phyloP scores from a whole-genome alignment of 2,797 vertebrate genomes.

The Natrix natrix region DNA sequence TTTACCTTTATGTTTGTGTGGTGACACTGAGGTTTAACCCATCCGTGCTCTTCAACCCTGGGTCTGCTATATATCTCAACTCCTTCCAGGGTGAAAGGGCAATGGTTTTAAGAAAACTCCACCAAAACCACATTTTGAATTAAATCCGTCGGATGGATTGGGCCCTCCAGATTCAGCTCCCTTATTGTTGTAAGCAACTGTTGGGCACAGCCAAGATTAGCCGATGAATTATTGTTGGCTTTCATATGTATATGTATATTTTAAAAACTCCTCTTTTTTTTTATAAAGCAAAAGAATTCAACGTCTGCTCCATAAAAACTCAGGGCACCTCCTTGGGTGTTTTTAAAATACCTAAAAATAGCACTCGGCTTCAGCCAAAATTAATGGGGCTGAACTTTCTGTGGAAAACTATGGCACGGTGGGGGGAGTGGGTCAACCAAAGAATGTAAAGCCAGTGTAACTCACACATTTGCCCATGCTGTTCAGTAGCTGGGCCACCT shows the following conservation, averaged over 20 bases:
- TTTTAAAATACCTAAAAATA: slow-evolving; percentile 69
- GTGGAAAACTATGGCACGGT: slow-evolving; percentile 59
- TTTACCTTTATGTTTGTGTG: neutral
- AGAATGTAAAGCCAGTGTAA: slow-evolving; percentile 46
- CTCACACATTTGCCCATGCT: neutral
- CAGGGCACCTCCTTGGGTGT: slow-evolving; percentile 63
- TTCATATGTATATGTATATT: slow-evolving; percentile 13
- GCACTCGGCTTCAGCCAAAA: slow-evolving; percentile 52
- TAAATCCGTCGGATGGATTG: neutral
- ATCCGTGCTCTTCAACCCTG: neutral
- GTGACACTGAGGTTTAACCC: neutral
- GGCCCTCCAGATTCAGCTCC: neutral
- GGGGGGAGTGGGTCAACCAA: slow-evolving; percentile 48
- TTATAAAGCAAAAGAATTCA: slow-evolving; percentile 27
- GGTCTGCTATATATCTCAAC: neutral
- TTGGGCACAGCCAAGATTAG: neutral
- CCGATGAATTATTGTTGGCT: slow-evolving; percentile 37
- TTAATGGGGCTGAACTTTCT: slow-evolving; percentile 69
- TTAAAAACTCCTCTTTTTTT: slow-evolving; percentile 43
- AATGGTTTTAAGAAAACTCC: neutral
- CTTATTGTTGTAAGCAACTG: rapidly evolving
- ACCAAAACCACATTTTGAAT: neutral
- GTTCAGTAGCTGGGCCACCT: neutral
- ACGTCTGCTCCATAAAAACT: slow-evolving; percentile 52
- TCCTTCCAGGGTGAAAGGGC: neutral